Conservation (phyloP, 1,140 invertebrate genomes). For the Drosophila nigrodunni region DNA sequence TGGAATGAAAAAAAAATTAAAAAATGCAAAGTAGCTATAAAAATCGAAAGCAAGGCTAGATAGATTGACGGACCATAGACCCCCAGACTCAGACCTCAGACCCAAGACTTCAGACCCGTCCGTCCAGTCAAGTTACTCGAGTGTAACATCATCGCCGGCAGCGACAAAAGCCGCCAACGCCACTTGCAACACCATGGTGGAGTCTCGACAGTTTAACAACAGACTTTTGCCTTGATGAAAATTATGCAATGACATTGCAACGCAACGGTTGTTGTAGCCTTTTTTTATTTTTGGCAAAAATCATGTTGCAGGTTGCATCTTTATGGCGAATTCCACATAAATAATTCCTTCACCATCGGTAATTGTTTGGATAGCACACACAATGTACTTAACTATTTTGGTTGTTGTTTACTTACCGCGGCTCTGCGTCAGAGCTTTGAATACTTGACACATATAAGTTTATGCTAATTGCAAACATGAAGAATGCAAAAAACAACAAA, state of each 20-base stretch:
- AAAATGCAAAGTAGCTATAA: slow-evolving; percentile 67
- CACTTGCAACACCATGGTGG: slow-evolving; percentile 61
- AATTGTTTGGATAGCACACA: slow-evolving; percentile 15
- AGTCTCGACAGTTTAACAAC: slow-evolving; percentile 7
- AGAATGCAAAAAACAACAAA: slow-evolving; percentile 83
- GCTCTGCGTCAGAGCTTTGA: slow-evolving; percentile 56
- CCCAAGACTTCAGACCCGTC: slow-evolving; percentile 8
- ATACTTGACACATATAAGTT: slow-evolving; percentile 82
- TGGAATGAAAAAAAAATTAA: slow-evolving; percentile 22
- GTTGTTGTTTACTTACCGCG: slow-evolving; percentile 60
- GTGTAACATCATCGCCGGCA: slow-evolving; percentile 52
- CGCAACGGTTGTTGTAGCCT: neutral
- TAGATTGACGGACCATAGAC: slow-evolving; percentile 4
- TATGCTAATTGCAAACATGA: slow-evolving; percentile 84
- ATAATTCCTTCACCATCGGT: slow-evolving; percentile 9
- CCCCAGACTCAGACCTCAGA: neutral
- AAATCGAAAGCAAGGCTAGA: slow-evolving; percentile 57
- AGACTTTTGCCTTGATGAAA: slow-evolving; percentile 42
- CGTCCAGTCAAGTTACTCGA: slow-evolving; percentile 56
- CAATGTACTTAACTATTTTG: slow-evolving; percentile 14
- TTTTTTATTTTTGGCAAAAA: neutral
- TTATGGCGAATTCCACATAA: slow-evolving; percentile 36
- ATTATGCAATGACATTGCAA: slow-evolving; percentile 60
- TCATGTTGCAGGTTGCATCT: slow-evolving; percentile 36
- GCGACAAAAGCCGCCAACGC: slow-evolving; percentile 33